Base-by-base conservation (phyloP, 2,113 vertebrate genomes). In the Tringa solitaria region DNA sequence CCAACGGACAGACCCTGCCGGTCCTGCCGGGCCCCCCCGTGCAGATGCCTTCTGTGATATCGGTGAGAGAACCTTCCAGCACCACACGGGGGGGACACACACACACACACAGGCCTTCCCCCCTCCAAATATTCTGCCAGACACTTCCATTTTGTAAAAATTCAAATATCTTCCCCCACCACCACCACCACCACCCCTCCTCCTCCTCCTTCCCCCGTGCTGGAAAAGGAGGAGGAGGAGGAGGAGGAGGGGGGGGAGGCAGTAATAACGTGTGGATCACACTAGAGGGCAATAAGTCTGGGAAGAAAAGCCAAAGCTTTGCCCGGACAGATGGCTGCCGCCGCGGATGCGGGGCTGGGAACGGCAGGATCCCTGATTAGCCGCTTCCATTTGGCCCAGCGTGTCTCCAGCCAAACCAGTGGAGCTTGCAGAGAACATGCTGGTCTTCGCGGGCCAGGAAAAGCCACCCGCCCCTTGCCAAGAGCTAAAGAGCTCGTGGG, bases 1-100 rank as follows among this genome's bases (percentile, higher is more conserved):
- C 99, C n/a, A 99, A 99, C 20, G 99, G 99, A 50, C 99, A 99
- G 96, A 97, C 99, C 33, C 94, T 99, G 96, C 99, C 99, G 22
- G 97, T 99, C 87, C 98, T 99, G 61, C 99, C 99, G 23, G 99
- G 99, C n/a, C 98, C 98, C 85, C 98, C 99, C 4, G 96, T 99
- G 32, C 99, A 99, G 94, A 99, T 99, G 97, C 99, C 99, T 27
- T 99, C 99, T 83, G 99, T 99, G 94, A 99, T 99, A 89, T 99
- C 99, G 97, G 99, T 99, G 97, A 99, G 99, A 82, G 72, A 64
- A 83, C 6, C 37, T 74, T 87, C 80, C 91, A 28, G 57, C 87
- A 9, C 39, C 27, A 80, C 64, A 76, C 76, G 45, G 19, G 19
- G 45, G 45, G 19, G 43, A 43, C 41, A 43, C n/a, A n/a, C n/a